Conservation (phyloP, 1,140 invertebrate genomes). For the Diabrotica undecimpunctata region DNA sequence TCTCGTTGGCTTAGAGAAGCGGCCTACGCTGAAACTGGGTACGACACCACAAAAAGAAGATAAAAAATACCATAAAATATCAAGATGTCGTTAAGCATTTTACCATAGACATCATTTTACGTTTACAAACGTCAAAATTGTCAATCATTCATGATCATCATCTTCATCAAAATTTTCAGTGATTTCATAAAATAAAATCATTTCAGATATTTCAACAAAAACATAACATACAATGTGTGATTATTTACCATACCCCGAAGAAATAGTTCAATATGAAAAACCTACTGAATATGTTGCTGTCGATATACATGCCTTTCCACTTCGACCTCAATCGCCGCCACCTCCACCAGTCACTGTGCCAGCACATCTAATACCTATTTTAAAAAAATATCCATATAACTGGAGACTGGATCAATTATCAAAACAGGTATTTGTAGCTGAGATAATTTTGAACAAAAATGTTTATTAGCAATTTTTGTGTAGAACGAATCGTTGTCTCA, state of each 20-base stretch:
- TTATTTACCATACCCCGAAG: background rate
- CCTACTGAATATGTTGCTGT: conserved; percentile 17
- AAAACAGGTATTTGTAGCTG: conserved; percentile 10
- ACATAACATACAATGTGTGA: background rate
- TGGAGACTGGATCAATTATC: conserved; percentile 29
- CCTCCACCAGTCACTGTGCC: conserved; percentile 14
- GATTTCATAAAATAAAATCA: background rate
- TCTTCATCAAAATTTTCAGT: background rate
- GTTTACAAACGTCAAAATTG: background rate
- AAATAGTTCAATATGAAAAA: conserved; percentile 3
- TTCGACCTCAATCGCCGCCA: conserved; percentile 7
- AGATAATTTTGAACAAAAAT: too few species aligned
- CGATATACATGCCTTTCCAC: conserved; percentile 14
- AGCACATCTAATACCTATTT: conserved; percentile 21
- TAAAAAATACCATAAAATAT: too few species aligned
- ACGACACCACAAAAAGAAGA: too few species aligned
- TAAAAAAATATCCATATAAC: conserved; percentile 31
- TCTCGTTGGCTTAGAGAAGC: too few species aligned
- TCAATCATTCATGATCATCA: background rate
- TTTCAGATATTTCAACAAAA: background rate
- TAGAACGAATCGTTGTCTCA: too few species aligned
- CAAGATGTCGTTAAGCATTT: too few species aligned
- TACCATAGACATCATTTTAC: too few species aligned
- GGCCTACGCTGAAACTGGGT: too few species aligned
- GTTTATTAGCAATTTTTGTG: too few species aligned